These are phyloP conservation scores for Microplitis manilae DNA, from an alignment of 2,888 invertebrate genomes.

Conservation along the genomic window DNA sequence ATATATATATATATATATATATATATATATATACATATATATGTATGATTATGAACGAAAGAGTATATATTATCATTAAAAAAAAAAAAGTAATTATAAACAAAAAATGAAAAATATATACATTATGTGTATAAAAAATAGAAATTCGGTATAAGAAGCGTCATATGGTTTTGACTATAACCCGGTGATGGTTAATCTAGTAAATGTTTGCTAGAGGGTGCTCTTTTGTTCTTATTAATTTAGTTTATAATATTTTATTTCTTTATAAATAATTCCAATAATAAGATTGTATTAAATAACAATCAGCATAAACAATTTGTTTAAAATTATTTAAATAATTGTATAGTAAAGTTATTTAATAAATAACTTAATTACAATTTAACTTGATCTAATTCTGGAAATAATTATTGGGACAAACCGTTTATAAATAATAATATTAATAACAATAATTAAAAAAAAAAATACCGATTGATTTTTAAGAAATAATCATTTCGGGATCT, in stretches of 20 bases:
- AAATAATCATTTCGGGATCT: conserved; percentile 51
- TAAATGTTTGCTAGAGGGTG: conserved; percentile 6
- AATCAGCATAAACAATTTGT: too few relatives aligned
- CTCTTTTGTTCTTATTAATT: conserved; percentile 7
- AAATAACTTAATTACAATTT: too few relatives aligned
- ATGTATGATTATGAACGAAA: conserved; percentile 44
- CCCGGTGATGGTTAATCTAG: conserved; percentile 11
- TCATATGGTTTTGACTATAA: background rate
- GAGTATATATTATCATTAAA: conserved; percentile 28
- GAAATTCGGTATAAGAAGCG: background rate
- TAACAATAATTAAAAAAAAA: conserved; percentile 20
- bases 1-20: conserved; percentile 10
- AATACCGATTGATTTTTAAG: conserved; percentile 13
- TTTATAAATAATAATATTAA: conserved; percentile 14
- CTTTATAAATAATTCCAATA: background rate
- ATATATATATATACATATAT: conserved; percentile 31
- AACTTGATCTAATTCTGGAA: background rate
- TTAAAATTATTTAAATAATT: too few relatives aligned
- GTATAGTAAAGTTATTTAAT: too few relatives aligned
- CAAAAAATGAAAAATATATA: conserved; percentile 35
- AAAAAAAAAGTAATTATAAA: background rate
- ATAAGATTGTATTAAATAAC: background rate
- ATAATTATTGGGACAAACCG: conserved; percentile 20
- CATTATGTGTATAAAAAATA: conserved; percentile 13
- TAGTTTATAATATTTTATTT: conserved; percentile 2